These are phyloP conservation scores for Bombus huntii DNA, from an alignment of 1,140 invertebrate genomes.

Conservation along the genomic window DNA sequence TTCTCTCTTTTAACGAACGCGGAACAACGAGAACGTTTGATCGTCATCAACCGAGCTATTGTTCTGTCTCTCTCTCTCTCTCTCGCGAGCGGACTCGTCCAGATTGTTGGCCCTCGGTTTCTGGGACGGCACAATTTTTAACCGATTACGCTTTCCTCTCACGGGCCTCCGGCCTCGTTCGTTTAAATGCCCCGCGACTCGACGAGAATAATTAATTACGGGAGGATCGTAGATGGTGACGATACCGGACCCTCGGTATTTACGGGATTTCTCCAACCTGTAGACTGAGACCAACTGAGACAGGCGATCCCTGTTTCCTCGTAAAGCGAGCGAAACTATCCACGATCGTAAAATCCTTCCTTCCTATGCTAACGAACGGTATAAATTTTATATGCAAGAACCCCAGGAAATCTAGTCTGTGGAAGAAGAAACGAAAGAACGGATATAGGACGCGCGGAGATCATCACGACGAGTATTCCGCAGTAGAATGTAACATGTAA, in stretches of 20 bases:
- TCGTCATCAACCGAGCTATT: not conserved
- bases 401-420: not conserved
- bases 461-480: not conserved
- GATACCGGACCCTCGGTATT: conserved; percentile 16
- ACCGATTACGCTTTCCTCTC: conserved; percentile 28
- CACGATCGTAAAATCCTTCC: not conserved
- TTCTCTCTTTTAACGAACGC: not conserved
- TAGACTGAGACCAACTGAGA: not conserved
- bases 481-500: not conserved
- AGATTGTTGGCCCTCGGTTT: conserved; percentile 24
- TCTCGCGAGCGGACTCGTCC: not conserved
- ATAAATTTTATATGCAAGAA: too few species aligned
- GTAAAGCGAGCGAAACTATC: not conserved
- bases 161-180: conserved; percentile 40
- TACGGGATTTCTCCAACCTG: conserved; percentile 28
- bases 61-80: not conserved
- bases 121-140: conserved; percentile 36
- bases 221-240: not conserved
- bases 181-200: conserved; percentile 38
- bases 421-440: not conserved
- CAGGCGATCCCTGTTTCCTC: not conserved
- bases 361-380: too few species aligned
- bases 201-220: conserved; percentile 50
- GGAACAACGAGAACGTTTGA: not conserved
- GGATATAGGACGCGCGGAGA: not conserved